Base-by-base conservation (phyloP, 1,140 invertebrate species). In the Mesaphorura yosii region DNA sequence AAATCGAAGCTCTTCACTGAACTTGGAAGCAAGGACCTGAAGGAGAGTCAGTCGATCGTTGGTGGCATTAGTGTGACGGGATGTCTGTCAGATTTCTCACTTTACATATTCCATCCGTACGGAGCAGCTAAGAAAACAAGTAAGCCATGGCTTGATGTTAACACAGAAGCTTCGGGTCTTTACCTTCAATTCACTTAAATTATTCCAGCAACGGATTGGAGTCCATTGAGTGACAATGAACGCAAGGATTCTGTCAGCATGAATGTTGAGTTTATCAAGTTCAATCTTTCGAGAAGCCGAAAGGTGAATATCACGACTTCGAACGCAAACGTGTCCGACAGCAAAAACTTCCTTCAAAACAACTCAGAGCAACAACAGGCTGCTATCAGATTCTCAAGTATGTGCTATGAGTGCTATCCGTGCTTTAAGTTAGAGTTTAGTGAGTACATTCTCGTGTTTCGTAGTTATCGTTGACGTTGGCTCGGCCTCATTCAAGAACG, bases 401-500 rank as follows among this genome's bases (percentile, higher is more conserved):
- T 74, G 76, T 73, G n/a, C 25, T 58, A 57, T 56, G 64, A 39
- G 55, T 60, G 46, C 34, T 23, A 38, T 3, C 48, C n/a, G 15
- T 48, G 17, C 25, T 10, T 6, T 40, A 2, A 44, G 19, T 50
- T 45, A 51, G 6, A 42, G 12, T 17, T 42, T n/a, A n/a, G n/a
- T n/a, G 40, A 12, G 10, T 34, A n/a, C 31, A 34, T 34, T 34
- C n/a, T n/a, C 26, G n/a, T 49, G 59, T 40, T 52, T 73, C 74
- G 57, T 67, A 85, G 86, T 86, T 12, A 91, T 95, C 55, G 82
- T 90, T 62, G 91, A 96, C 70, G 90, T 97, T 65, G 94, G 93
- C 26, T 91, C 86, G n/a, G 94, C 94, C 22, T 90, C 87, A 20
- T 98, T 99, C 69, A 96, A 97, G 66, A 98, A 97, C 69, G 95